Base-by-base conservation (phyloP, 2,113 vertebrate species). In the Clarias batrachus region DNA sequence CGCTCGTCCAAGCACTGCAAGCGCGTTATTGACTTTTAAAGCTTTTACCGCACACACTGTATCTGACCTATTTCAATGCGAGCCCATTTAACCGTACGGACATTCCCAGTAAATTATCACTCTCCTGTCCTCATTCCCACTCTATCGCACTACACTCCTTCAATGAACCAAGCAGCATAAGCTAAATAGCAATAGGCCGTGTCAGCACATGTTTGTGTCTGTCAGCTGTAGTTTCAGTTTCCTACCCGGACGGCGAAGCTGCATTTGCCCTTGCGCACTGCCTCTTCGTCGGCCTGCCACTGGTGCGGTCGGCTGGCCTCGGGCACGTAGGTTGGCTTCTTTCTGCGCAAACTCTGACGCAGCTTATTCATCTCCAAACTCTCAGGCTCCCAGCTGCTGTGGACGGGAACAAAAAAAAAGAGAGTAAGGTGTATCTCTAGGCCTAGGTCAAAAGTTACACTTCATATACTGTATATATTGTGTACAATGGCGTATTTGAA, bases 291-390 rank as follows among this genome's bases (percentile, higher is more conserved):
- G 0, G 96, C 95, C 90, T 97, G 96, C 97, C 97, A 98, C 93
- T 97, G 97, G 89, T 98, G 97, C 0, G 97, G 97, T 56, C 97
- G 95, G 57, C 97, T 97, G 3, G 97, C 97, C 92, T 98, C 97
- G 0, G 97, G 97, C 86, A 97, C 93, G 0, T 97, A 97, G 59
- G 95, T 96, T 60, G 96, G 96, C 94, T 97, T 97, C 93, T 97
- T 96, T 90, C 97, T 95, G 90, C 97, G 93, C 91, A 98, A 94
- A 88, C 97, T 98, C 95, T 97, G 97, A 70, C 97, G 94, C 93
- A 98, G 94, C 94, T 97, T 98, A 94, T 97, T 97, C 97, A 98
- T 98, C 87, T 97, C 95, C 93, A 95, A 94, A 89, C 96, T 97
- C 88, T 95, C 95, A 92, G 95, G 93, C 91, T 94, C 95, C 92